Percentiles rank a stretch among this genome's conserved stretches.
Conservation (phyloP, 1,140 invertebrate species). For the Zaprionus vittiger region DNA sequence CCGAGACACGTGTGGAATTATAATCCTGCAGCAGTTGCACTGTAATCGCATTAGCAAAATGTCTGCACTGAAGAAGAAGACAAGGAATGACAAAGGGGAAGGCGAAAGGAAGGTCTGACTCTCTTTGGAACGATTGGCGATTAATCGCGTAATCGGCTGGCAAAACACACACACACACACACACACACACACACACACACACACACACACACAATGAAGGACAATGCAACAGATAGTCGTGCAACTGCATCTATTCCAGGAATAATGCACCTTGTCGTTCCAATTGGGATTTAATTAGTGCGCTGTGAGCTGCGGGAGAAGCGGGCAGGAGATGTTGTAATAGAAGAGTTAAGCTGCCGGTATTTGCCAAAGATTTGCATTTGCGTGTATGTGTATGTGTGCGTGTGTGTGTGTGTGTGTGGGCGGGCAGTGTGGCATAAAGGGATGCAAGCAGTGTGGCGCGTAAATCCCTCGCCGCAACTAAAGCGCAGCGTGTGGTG, state of each 20-base stretch:
- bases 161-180: neutral
- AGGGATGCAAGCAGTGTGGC: slow-evolving; percentile 5
- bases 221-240: neutral
- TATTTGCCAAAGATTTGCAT: slow-evolving; percentile 23
- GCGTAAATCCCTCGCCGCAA: neutral
- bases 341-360: neutral
- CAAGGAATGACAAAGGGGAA: neutral
- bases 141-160: neutral
- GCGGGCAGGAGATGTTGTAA: slow-evolving; percentile 5
- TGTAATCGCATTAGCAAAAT: slow-evolving; percentile 5
- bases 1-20: neutral
- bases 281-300: slow-evolving; percentile 20
- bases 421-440: neutral
- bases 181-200: neutral
- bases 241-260: neutral
- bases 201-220: neutral
- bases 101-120: neutral
- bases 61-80: neutral
- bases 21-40: neutral
- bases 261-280: neutral
- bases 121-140: neutral
- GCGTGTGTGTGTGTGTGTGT: neutral
- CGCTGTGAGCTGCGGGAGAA: neutral
- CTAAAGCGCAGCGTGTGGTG: neutral
- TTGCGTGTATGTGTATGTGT: neutral